A percentile compares a stretch with the other conserved stretches of the same genome.
Evolutionary conservation across 2,888 invertebrate species (phyloP).

Genomic region (Bugula neritina): DNA sequence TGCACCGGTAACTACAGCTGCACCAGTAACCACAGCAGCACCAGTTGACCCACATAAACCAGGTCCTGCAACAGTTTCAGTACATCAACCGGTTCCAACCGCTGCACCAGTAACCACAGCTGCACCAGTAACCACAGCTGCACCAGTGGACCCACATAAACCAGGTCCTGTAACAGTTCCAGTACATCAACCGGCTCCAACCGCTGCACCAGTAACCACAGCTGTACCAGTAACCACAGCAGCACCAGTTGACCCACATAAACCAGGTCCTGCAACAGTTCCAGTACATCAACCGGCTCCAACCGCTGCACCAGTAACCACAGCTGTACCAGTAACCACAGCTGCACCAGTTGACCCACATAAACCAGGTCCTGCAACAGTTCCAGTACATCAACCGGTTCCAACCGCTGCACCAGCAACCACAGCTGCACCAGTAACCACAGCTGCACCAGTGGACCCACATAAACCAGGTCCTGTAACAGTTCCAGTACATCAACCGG

Average conservation of each 20-base stretch:
- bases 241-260: not conserved
- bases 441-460: not conserved
- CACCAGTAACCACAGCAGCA: not conserved
- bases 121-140: too few relatives aligned
- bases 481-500: not conserved
- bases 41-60: not conserved
- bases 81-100: not conserved
- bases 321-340: not conserved
- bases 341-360: not conserved
- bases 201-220: not conserved
- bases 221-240: not conserved
- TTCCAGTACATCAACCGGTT: not conserved
- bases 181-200: not conserved
- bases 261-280: not conserved
- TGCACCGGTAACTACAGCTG: too few relatives aligned
- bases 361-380: not conserved
- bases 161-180: not conserved
- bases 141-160: not conserved
- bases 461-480: not conserved
- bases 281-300: not conserved
- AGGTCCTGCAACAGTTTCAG: not conserved
- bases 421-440: not conserved
- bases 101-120: not conserved
- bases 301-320: not conserved
- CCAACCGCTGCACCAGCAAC: not conserved